phyloP scores from a whole-genome alignment of 1,140 invertebrate species.

The Elysia chlorotica region DNA sequence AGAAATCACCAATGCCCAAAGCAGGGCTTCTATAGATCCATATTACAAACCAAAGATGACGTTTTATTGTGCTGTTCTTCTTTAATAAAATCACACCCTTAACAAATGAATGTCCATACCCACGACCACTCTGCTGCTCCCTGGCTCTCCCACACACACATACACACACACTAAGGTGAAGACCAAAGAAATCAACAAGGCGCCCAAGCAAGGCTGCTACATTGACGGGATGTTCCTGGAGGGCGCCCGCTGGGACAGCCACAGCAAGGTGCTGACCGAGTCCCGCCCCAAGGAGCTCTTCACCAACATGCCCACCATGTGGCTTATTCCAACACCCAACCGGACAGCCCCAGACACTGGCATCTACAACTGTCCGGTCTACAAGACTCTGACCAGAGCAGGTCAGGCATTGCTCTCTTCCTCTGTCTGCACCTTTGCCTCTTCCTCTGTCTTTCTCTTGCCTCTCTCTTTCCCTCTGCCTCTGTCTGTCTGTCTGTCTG shows the following conservation, averaged over 20 bases:
- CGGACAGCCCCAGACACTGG: constrained; percentile 28
- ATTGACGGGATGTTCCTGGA: constrained; percentile 61
- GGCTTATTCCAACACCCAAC: constrained; percentile 48
- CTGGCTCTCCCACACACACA: no score
- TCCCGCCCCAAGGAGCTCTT: constrained; percentile 61
- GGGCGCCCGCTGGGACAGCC: constrained; percentile 59
- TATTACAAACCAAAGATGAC: no score
- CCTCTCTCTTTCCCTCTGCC: not conserved
- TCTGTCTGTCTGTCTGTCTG: not conserved
- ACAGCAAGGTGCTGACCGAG: constrained; percentile 48
- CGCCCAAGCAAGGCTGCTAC: constrained; percentile 60
- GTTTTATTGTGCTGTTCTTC: no score
- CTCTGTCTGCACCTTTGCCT: not conserved
- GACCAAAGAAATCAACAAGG: constrained; percentile 35
- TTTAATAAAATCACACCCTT: no score
- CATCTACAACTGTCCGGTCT: constrained; percentile 58
- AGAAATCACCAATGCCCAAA: no score
- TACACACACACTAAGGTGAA: no score
- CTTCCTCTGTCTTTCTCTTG: not conserved
- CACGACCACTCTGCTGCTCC: no score
- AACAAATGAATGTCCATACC: no score
- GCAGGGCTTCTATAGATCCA: no score
- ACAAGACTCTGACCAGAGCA: constrained; percentile 58
- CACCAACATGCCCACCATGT: constrained; percentile 59
- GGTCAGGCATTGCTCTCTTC: no score